Evolutionary conservation across 2,113 vertebrate species (phyloP).

Genomic region (Perca flavescens): DNA sequence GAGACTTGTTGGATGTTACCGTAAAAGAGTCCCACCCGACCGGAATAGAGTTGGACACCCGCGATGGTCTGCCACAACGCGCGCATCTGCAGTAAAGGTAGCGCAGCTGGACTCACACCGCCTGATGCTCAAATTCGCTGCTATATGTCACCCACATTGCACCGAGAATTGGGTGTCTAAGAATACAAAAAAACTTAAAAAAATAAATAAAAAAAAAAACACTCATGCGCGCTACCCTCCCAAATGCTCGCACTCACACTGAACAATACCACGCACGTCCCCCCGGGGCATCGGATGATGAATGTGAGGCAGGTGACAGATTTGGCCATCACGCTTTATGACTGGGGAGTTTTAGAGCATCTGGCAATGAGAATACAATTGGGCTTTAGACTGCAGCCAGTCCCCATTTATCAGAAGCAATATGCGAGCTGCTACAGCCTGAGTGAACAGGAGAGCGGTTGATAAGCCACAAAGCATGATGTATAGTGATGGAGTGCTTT

Average conservation of each 20-base stretch:
- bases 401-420: slow-evolving; percentile 59
- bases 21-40: slow-evolving; percentile 4
- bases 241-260: slow-evolving; percentile 25
- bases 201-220: slow-evolving; percentile 2
- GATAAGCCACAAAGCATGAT: slow-evolving; percentile 35
- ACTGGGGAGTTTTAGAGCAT: slow-evolving; percentile 60
- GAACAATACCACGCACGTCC: slow-evolving; percentile 7
- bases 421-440: slow-evolving; percentile 28
- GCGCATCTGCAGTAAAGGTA: slow-evolving; percentile 46
- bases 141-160: slow-evolving; percentile 27
- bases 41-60: slow-evolving; percentile 35
- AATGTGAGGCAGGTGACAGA: slow-evolving; percentile 48
- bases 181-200: neutral
- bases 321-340: slow-evolving; percentile 54
- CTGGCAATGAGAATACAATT: slow-evolving; percentile 47
- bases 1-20: slow-evolving; percentile 3
- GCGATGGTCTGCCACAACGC: slow-evolving; percentile 18
- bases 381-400: slow-evolving; percentile 49
- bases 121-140: slow-evolving; percentile 14
- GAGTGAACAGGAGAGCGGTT: slow-evolving; percentile 13
- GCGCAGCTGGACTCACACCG: slow-evolving; percentile 40
- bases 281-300: slow-evolving; percentile 40
- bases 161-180: slow-evolving; percentile 11
- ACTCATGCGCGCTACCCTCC: slow-evolving; percentile 18
- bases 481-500: slow-evolving; percentile 50